phyloP scores from a whole-genome alignment of 2,888 invertebrate genomes.

The Lasioglossum zephyrum region DNA sequence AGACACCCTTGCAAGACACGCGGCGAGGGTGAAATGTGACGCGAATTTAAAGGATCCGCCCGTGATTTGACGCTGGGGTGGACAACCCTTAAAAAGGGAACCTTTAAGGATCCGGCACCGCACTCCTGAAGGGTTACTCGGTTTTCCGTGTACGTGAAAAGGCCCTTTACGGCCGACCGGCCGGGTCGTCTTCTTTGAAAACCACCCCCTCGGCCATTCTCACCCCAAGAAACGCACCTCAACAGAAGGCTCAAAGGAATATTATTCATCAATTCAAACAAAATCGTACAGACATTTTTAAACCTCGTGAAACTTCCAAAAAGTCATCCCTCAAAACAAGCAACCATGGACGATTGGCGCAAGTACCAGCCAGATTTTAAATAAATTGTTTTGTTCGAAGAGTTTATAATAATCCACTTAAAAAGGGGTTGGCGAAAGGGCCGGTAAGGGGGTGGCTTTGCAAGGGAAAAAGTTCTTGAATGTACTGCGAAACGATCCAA shows the following conservation, averaged over 20 bases:
- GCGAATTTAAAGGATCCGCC: constrained; percentile 82
- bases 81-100: constrained; percentile 80
- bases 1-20: constrained; percentile 72
- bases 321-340: not conserved
- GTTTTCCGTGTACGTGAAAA: constrained; percentile 62
- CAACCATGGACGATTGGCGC: not conserved
- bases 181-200: constrained; percentile 30
- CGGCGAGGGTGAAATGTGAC: constrained; percentile 81
- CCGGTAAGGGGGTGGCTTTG: constrained; percentile 38
- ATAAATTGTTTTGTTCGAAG: not conserved
- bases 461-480: constrained; percentile 73
- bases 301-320: no score
- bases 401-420: constrained; percentile 8
- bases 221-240: not conserved
- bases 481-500: constrained; percentile 81
- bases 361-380: not conserved
- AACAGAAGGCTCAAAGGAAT: not conserved
- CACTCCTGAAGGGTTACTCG: constrained; percentile 75
- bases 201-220: constrained; percentile 37
- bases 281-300: not conserved
- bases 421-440: not conserved
- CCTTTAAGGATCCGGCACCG: constrained; percentile 74
- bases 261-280: constrained; percentile 9
- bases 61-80: constrained; percentile 79
- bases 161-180: constrained; percentile 46